Evolutionary conservation across 2,797 vertebrate genomes (phyloP), one percentile per base, ranked within the genome.

Genomic region (Peromyscus attwateri): DNA sequence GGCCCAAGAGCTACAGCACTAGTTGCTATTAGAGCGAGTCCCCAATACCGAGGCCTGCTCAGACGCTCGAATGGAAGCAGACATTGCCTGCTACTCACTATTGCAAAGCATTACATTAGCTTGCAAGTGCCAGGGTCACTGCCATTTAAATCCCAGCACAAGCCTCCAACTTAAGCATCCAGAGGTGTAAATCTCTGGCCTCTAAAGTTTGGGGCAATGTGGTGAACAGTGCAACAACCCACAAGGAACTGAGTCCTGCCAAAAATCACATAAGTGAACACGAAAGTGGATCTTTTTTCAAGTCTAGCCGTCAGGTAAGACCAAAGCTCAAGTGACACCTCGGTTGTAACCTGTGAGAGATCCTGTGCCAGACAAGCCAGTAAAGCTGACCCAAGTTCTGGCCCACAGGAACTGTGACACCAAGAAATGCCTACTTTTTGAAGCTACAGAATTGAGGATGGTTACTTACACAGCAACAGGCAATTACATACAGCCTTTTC

Each of bases 371-470:
- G 31, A n/a, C 25, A 75, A 68, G 11, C 21, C 60, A 52, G 70
- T 8, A n/a, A 70, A 84, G 14, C 17, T 71, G 6, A 70, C 6
- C 3, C 14, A 29, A 43, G 91, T 88, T 75, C 34, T 62, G 57
- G 87, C 12, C 34, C 31, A 49, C 27, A n/a, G 60, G 92, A 76
- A 16, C 29, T 66, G 21, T 84, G 46, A 80, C 9, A 43, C 49
- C 40, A 91, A 89, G n/a, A 87, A 92, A 82, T 46, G 31, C 55
- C 64, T 52, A 46, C 85, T 77, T n/a, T 57, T 83, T 77, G n/a
- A 92, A 81, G 40, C 64, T 62, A 79, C 21, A 81, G 70, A 77
- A 40, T 70, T 92, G 52, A 34, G 23, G 60, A 46, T 34, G 75
- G 43, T 84, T 84, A 46, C 23, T 68, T 68, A 79, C 1, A 83